These are phyloP conservation scores for Phataginus tricuspis DNA, from an alignment of 2,797 vertebrate genomes.

Conservation along the genomic window DNA sequence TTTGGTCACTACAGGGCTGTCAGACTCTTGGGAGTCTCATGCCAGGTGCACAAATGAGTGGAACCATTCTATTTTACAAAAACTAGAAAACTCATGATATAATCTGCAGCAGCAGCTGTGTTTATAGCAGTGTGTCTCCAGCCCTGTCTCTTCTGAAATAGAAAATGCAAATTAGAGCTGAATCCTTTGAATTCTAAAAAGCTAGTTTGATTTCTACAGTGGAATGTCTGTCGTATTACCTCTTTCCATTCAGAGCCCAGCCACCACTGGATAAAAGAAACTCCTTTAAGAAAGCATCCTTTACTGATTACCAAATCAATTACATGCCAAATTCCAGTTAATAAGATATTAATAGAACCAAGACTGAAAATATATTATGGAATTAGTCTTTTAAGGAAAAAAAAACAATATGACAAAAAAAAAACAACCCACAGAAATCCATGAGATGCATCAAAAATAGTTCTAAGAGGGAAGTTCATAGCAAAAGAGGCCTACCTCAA, in stretches of 20 bases:
- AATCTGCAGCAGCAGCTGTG: slow-evolving; percentile 74
- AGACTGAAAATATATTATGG: slow-evolving; percentile 40
- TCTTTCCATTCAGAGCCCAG: slow-evolving; percentile 57
- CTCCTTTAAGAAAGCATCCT: neutral
- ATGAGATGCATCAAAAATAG: neutral
- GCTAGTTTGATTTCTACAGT: slow-evolving; percentile 70
- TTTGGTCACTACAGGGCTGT: slow-evolving; percentile 56
- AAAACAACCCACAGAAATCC: neutral
- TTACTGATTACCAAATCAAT: slow-evolving; percentile 17
- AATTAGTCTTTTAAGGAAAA: slow-evolving; percentile 39
- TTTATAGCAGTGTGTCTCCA: slow-evolving; percentile 69
- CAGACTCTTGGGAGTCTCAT: slow-evolving; percentile 41
- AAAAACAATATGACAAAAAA: neutral
- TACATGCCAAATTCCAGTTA: neutral
- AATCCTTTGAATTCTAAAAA: slow-evolving; percentile 75
- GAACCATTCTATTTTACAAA: slow-evolving; percentile 61
- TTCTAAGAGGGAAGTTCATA: neutral
- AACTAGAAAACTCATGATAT: neutral
- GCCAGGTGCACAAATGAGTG: slow-evolving; percentile 68
- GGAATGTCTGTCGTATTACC: slow-evolving; percentile 6
- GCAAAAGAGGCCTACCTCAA: neutral
- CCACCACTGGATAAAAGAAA: neutral
- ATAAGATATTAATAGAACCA: slow-evolving; percentile 17
- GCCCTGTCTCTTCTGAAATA: slow-evolving; percentile 53
- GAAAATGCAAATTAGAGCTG: slow-evolving; percentile 73